Conservation (phyloP, 1,140 invertebrate genomes). For the Gryon sp. region DNA sequence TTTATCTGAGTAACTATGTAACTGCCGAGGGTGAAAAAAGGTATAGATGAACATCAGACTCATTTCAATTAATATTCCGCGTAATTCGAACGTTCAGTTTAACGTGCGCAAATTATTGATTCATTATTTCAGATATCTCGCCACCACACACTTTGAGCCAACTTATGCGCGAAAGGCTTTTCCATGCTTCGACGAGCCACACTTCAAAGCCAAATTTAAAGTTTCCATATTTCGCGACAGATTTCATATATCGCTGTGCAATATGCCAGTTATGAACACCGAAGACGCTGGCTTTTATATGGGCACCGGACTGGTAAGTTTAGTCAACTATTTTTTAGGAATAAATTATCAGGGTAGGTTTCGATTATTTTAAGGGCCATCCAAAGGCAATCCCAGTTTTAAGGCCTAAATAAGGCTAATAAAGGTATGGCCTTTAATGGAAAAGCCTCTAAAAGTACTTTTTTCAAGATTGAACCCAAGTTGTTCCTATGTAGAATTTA, state of each 20-base stretch:
- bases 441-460: too few relatives aligned
- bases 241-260: slow-evolving; percentile 92
- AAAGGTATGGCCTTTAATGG: too few relatives aligned
- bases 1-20: slow-evolving; percentile 94
- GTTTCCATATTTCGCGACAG: slow-evolving; percentile 92
- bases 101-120: not conserved
- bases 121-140: slow-evolving; percentile 85
- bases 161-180: slow-evolving; percentile 96
- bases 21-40: slow-evolving; percentile 87
- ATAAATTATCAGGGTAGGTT: not conserved
- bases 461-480: too few relatives aligned
- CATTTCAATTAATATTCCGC: not conserved
- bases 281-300: slow-evolving; percentile 92
- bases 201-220: slow-evolving; percentile 95
- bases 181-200: slow-evolving; percentile 98
- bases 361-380: too few relatives aligned
- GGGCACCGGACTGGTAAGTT: slow-evolving; percentile 88
- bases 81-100: slow-evolving; percentile 12
- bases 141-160: slow-evolving; percentile 97
- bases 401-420: too few relatives aligned
- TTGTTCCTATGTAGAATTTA: too few relatives aligned
- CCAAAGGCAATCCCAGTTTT: too few relatives aligned
- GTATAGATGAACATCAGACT: slow-evolving; percentile 77
- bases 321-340: not conserved
- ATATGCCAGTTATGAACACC: slow-evolving; percentile 93